Evolutionary conservation across 1,140 invertebrate genomes (phyloP).

Genomic region (Calosoma granatense): DNA sequence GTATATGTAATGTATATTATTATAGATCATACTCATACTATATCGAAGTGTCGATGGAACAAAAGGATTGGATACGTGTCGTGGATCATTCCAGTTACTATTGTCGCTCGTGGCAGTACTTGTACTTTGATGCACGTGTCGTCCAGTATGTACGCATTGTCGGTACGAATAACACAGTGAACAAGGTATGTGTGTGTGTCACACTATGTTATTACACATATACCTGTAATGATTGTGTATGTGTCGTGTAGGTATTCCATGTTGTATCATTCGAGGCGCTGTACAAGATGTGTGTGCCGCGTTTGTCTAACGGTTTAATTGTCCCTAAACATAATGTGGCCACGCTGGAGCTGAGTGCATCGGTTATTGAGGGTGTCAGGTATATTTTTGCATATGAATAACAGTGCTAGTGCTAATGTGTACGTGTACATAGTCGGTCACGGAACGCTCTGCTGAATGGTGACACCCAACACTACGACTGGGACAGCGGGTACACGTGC

Average conservation of each 20-base stretch:
- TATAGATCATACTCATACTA: constrained; percentile 89
- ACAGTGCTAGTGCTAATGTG: not conserved
- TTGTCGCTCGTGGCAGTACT: constrained; percentile 92
- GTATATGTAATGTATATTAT: constrained; percentile 12
- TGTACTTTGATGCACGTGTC: constrained; percentile 85
- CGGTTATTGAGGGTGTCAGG: constrained; percentile 89
- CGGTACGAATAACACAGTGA: constrained; percentile 92
- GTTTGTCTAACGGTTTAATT: constrained; percentile 66
- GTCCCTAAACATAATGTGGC: constrained; percentile 88
- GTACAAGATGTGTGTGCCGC: constrained; percentile 66
- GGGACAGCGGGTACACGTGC: constrained; percentile 97
- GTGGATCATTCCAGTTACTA: constrained; percentile 85
- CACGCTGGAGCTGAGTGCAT: constrained; percentile 75
- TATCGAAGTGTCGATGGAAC: constrained; percentile 93
- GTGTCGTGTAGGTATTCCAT: constrained; percentile 68
- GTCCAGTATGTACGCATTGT: constrained; percentile 84
- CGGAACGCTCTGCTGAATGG: constrained; percentile 95
- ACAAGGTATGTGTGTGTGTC: constrained; percentile 67
- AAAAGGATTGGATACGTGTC: constrained; percentile 87
- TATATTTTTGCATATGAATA: constrained; percentile 21
- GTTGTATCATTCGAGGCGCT: constrained; percentile 84
- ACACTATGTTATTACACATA: too few species aligned
- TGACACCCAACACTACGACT: constrained; percentile 89
- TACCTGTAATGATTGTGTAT: too few species aligned
- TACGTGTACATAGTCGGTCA: constrained; percentile 53